Evolutionary conservation across 2,113 vertebrate genomes (phyloP), one percentile per base, ranked within the genome.

Genomic region (Pteronura brasiliensis): DNA sequence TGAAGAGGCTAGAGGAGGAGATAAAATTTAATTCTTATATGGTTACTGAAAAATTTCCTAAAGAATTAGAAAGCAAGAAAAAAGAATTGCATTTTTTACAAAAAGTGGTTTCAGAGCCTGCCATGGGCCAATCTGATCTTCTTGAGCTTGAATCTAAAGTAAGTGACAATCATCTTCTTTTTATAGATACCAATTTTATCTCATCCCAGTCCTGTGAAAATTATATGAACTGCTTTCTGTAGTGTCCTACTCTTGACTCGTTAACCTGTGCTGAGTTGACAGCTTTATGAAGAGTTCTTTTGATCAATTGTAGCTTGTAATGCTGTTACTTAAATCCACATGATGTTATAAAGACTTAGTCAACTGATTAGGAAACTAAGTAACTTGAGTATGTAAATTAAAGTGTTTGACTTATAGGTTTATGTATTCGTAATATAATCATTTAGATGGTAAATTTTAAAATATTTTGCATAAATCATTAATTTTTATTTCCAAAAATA

Each of bases 1-100:
- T 99, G 99, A 99, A 99, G 98, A 99, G 99, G 96, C 99, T 99
- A 18, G 99, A 99, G 96, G 99, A 99, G 96, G 99, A 99, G 98
- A 99, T 99, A 83, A 99, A 99, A 98, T 99, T 99, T 98, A 99
- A 99, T 98, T 99, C 99, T 36, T 99, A 99, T 96, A 99, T 99
- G 98, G 99, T 99, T 79, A 99, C 99, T 90, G 99, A 99, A 97
- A 99, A 99, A 97, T 98, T 99, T 72, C 99, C 99, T 36, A 99
- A 99, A 97, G 99, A 99, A 98, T 97, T 99, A 98, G 99, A 99
- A 97, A 99, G 97, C 12, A 99, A 99, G 98, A 99, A 99, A 95
- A 99, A 98, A 15, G 99, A 98, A 8, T 95, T 99, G 82, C 99
- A 99, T 98, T 99, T 99, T 98, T 98, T 99, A 96, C 99, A 99